These are phyloP conservation scores for Pocillopora meandrina DNA, from an alignment of 92 coral and sea anemone genomes.

Conservation along the genomic window DNA sequence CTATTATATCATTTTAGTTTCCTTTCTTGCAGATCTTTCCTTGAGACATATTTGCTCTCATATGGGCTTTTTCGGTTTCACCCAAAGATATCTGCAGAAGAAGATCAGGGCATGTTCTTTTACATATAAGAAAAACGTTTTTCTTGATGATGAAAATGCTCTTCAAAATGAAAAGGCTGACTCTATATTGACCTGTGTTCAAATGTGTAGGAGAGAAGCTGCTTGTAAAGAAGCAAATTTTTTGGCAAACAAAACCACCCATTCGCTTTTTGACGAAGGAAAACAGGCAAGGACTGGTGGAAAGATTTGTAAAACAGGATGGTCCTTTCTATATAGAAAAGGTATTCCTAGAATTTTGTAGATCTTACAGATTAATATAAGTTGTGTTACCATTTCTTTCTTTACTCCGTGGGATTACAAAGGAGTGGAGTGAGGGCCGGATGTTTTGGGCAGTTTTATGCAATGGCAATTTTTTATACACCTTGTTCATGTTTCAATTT, in stretches of 20 bases:
- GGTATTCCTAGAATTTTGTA: no score
- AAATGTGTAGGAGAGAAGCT: not conserved
- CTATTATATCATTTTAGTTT: not conserved
- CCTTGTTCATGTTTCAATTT: no score
- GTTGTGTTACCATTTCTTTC: no score
- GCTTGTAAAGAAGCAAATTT: slow-evolving; percentile 2
- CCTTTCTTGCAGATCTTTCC: not conserved
- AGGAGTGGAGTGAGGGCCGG: no score
- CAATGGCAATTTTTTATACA: no score
- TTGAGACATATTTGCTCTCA: not conserved
- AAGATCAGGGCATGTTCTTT: not conserved
- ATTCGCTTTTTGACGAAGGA: not conserved
- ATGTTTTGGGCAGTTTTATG: no score
- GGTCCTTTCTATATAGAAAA: no score
- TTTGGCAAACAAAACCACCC: not conserved
- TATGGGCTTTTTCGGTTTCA: not conserved
- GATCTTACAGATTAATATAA: no score
- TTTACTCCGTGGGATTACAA: no score
- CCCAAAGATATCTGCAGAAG: not conserved
- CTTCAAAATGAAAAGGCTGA: not conserved
- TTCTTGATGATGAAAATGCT: not conserved
- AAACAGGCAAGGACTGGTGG: not conserved
- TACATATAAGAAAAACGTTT: not conserved
- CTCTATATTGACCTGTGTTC: not conserved
- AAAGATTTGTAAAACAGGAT: not conserved